Evolutionary conservation across 2,113 vertebrate genomes (phyloP), one percentile per base, ranked within the genome.

Genomic region (Dicerorhinus sumatrensis): DNA sequence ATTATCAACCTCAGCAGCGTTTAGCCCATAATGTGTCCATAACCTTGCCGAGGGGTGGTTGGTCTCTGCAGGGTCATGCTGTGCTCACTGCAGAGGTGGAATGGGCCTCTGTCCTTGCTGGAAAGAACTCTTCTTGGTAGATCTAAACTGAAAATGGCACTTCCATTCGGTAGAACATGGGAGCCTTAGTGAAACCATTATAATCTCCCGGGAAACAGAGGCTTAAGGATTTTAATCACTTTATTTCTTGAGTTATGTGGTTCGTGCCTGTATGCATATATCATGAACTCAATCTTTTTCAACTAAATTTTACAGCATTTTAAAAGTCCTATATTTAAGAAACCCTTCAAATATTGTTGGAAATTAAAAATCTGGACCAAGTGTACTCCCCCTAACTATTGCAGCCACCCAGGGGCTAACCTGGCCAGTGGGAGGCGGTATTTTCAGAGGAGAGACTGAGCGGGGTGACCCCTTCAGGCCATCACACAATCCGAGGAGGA

Each of bases 401-500:
- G 46, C 63, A 27, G 20, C 20, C 18, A 0, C 3, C 7, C 1
- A 14, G 23, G 16, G 11, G 39, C 65, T 60, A 58, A 3, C 42
- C 21, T 0, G 8, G n/a, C 29, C 23, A 0, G 23, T 5, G 33
- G 9, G 39, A 1, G 0, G 21, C 0, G 9, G 1, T 31, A 3
- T 14, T 8, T 23, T 29, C 77, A 2, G 46, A 29, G 8, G 8
- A 39, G 48, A 58, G 14, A 27, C 17, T 7, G 0, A 46, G 20
- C 58, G 2, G 29, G 5, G 11, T 6, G 13, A 5, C 27, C 79
- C 42, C 65, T 42, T n/a, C n/a, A 17, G 23, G 6, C 39, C 39
- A 5, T 36, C 9, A 48, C 48, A 16, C 58, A 48, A 46, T 11
- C 10, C 10, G 0, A 25, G 86, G 33, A 17, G 8, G 16, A 18